These are phyloP conservation scores for Acanthosepion pharaonis DNA, from an alignment of 2,888 invertebrate genomes.

Conservation along the genomic window DNA sequence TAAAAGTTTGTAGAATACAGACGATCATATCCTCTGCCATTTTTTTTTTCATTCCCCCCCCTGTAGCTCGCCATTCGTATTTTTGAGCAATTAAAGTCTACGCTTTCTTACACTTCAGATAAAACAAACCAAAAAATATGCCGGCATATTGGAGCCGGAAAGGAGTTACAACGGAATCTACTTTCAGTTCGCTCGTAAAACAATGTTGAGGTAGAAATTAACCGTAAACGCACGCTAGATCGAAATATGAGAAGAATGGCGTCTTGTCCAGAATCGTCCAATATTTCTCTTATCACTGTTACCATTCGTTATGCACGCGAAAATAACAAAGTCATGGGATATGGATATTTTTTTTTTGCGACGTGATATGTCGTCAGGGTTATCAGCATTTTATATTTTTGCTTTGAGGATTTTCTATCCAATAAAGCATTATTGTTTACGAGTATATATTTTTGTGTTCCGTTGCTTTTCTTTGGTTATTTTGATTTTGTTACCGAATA, in stretches of 20 bases:
- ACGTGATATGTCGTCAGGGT: not conserved
- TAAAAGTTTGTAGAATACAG: not conserved
- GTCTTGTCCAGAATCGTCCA: not conserved
- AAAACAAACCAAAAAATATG: not conserved
- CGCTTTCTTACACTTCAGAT: slow-evolving; percentile 9
- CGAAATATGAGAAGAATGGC: not conserved
- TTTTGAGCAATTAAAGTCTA: not conserved
- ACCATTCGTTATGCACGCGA: not conserved
- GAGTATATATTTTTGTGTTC: too few relatives aligned
- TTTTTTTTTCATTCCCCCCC: not conserved
- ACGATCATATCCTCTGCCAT: not conserved
- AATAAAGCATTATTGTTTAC: too few relatives aligned
- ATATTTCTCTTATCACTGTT: not conserved
- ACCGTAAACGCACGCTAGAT: not conserved
- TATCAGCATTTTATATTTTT: not conserved
- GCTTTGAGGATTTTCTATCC: not conserved
- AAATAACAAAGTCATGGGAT: not conserved
- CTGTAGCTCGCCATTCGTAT: not conserved
- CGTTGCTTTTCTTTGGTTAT: too few relatives aligned
- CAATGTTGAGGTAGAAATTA: not conserved
- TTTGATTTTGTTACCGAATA: too few relatives aligned
- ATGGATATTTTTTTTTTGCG: not conserved
- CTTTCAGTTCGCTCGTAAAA: not conserved
- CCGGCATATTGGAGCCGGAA: not conserved
- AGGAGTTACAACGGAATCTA: not conserved